A percentile compares a stretch with the other conserved stretches of the same genome.
phyloP scores from a whole-genome alignment of 2,113 vertebrate species.

The Equus przewalskii region DNA sequence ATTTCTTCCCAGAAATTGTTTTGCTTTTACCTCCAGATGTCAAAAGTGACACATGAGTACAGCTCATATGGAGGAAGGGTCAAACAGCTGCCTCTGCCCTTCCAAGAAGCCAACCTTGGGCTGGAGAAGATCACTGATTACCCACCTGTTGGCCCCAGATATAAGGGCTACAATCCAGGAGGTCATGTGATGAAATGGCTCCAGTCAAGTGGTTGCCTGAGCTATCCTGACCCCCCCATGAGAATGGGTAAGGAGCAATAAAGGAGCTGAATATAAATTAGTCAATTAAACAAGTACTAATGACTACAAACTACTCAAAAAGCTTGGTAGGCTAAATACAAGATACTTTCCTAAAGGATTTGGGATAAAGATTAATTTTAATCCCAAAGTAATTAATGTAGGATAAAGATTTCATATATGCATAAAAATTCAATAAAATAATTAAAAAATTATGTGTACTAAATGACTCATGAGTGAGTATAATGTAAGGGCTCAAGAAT shows the following conservation, averaged over 20 bases:
- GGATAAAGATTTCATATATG: neutral
- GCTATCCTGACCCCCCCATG: neutral
- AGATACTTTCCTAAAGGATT: neutral
- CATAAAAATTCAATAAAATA: neutral
- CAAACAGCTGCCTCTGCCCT: neutral
- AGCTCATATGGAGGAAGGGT: neutral
- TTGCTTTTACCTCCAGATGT: constrained; percentile 72
- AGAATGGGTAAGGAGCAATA: neutral
- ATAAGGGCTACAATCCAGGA: neutral
- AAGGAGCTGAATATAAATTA: neutral
- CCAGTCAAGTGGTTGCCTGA: neutral
- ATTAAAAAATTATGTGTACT: neutral
- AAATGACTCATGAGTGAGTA: neutral
- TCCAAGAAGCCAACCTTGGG: neutral
- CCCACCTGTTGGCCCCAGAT: neutral
- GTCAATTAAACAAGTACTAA: neutral
- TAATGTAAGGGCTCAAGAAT: neutral
- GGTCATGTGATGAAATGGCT: neutral
- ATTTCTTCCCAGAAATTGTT: constrained; percentile 77
- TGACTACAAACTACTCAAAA: neutral
- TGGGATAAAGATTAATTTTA: no score
- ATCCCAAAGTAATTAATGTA: neutral
- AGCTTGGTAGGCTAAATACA: neutral
- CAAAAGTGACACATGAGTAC: constrained; percentile 57
- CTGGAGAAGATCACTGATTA: neutral